A percentile compares a stretch with the other conserved stretches of the same genome.
Conservation (phyloP, 2,888 invertebrate genomes). For the Lycophotia porphyrea region DNA sequence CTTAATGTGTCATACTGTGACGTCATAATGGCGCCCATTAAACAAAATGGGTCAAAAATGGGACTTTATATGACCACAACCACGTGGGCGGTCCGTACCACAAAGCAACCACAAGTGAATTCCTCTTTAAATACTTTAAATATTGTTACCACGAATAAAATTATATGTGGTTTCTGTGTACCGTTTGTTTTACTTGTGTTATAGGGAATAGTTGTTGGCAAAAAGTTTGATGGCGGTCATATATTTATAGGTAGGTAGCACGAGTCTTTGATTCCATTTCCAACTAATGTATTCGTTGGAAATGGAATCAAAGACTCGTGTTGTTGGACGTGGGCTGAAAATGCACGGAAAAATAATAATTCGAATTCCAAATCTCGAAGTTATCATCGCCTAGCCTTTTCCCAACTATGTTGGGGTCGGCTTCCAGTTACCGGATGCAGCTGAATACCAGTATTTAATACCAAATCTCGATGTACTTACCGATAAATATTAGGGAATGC, state of each 20-base stretch:
- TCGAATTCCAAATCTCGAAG: not conserved
- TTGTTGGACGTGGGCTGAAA: not conserved
- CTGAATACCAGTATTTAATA: no score
- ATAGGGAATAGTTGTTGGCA: conserved; percentile 35
- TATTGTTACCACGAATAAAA: conserved; percentile 45
- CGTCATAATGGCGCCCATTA: conserved; percentile 60
- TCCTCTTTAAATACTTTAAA: conserved; percentile 58
- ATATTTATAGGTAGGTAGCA: conserved; percentile 47
- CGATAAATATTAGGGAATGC: not conserved
- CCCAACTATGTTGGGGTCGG: no score
- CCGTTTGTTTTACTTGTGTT: conserved; percentile 40
- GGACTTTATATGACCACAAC: conserved; percentile 50
- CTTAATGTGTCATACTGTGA: conserved; percentile 60
- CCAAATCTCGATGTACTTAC: not conserved
- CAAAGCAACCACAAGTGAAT: conserved; percentile 63
- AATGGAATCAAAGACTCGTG: not conserved
- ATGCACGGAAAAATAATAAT: no score
- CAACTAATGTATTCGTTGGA: no score
- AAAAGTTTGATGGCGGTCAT: conserved; percentile 29
- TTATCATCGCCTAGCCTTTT: no score
- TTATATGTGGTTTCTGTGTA: conserved; percentile 49
- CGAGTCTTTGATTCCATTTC: no score
- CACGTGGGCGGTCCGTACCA: conserved; percentile 64
- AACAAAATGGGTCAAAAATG: conserved; percentile 65
- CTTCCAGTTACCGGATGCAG: no score